Conservation (phyloP, 2,888 invertebrate species). For the Aquatica leii region DNA sequence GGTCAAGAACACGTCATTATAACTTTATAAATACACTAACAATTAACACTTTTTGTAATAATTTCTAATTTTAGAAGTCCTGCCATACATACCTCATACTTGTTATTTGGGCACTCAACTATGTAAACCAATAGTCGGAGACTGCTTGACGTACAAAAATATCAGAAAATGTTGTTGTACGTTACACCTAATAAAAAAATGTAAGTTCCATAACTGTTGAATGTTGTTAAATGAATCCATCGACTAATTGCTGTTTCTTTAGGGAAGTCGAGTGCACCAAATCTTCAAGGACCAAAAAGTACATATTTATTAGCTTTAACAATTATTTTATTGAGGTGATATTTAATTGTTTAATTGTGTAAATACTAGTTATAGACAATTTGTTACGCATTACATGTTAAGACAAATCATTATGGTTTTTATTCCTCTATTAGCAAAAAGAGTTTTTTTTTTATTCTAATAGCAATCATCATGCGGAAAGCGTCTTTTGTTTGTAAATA, state of each 20-base stretch:
- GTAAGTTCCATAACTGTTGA: slow-evolving; percentile 60
- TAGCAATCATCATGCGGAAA: no score
- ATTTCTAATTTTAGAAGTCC: slow-evolving; percentile 64
- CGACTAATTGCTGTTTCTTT: no score
- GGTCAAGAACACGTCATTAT: no score
- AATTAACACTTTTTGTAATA: not conserved
- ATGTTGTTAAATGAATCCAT: no score
- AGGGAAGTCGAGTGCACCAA: slow-evolving; percentile 38
- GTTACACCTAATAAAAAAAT: slow-evolving; percentile 66
- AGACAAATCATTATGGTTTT: no score
- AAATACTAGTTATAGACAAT: not conserved
- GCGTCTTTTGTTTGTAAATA: no score
- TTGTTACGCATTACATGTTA: slow-evolving; percentile 5
- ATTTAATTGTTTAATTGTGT: not conserved
- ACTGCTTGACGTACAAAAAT: slow-evolving; percentile 71
- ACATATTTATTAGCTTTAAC: slow-evolving; percentile 5
- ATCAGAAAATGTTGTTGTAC: slow-evolving; percentile 74
- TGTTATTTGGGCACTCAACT: slow-evolving; percentile 70
- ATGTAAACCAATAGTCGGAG: slow-evolving; percentile 67
- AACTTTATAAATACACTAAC: no score
- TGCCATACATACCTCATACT: slow-evolving; percentile 74
- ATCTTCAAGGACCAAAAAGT: not conserved
- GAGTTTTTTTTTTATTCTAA: no score
- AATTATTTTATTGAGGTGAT: slow-evolving; percentile 10
- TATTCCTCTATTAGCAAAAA: no score